phyloP scores from a whole-genome alignment of 2,888 invertebrate genomes.

The Cantharis lateralis region DNA sequence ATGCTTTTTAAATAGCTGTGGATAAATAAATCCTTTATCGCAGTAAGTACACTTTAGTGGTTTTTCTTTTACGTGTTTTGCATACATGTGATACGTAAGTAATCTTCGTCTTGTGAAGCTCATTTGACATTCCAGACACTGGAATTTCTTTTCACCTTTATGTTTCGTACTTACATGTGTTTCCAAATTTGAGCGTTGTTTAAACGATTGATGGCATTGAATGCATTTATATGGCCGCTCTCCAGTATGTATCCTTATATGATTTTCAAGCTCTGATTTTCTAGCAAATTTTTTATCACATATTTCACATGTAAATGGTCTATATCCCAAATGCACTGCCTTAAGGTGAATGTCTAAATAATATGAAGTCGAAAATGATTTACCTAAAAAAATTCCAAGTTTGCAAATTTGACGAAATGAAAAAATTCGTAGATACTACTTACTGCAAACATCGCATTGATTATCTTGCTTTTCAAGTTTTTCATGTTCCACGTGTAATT shows the following conservation, averaged over 20 bases:
- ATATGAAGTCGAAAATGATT: fast-evolving
- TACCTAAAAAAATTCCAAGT: not conserved
- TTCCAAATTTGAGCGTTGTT: not conserved
- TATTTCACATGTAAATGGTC: not conserved
- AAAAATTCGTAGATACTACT: not conserved
- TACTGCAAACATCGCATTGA: not conserved
- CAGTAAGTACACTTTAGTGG: not conserved
- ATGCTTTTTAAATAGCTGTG: not conserved
- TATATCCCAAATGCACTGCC: not conserved
- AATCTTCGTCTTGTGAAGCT: not conserved
- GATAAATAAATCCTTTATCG: not conserved
- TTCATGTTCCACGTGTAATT: not conserved
- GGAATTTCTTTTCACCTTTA: not conserved
- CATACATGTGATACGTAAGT: not conserved
- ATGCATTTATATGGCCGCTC: not conserved
- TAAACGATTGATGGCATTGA: not conserved
- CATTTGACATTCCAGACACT: not conserved
- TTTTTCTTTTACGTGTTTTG: not conserved
- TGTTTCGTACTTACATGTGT: not conserved
- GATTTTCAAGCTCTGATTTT: not conserved
- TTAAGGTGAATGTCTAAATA: not conserved
- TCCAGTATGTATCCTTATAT: not conserved
- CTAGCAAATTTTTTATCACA: not conserved
- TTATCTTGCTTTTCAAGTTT: not conserved
- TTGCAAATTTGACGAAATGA: not conserved